Evolutionary conservation across 2,797 vertebrate species (phyloP).

Genomic region (Remorina albescens): DNA sequence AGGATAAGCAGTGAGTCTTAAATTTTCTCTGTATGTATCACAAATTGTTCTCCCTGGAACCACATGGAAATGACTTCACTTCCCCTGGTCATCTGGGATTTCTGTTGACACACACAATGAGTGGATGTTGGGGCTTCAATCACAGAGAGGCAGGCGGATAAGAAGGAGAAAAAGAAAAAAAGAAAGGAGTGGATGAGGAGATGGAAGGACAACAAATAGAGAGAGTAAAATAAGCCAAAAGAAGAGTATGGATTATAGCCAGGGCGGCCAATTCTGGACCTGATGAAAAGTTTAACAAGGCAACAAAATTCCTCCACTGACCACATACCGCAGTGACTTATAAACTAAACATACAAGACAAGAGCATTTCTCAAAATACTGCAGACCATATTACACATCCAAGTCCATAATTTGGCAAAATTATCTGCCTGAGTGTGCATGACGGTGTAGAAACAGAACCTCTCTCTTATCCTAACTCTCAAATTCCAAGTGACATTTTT

Average conservation of each 20-base stretch:
- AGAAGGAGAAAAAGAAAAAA: constrained; percentile 16
- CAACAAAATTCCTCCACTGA: constrained; percentile 37
- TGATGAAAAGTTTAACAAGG: constrained; percentile 40
- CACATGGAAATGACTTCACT: constrained; percentile 85
- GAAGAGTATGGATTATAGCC: constrained; percentile 40
- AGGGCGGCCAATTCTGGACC: constrained; percentile 30
- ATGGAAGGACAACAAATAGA: constrained; percentile 11
- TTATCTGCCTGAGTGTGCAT: constrained; percentile 9
- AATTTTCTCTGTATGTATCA: constrained; percentile 24
- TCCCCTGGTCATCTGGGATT: constrained; percentile 82
- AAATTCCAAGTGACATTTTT: not conserved
- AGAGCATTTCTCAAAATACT: constrained; percentile 41
- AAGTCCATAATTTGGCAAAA: constrained; percentile 29
- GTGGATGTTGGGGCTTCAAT: constrained; percentile 79
- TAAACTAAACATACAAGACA: constrained; percentile 60
- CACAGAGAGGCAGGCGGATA: constrained; percentile 15
- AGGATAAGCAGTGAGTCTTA: constrained; percentile 20
- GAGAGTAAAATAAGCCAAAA: constrained; percentile 20
- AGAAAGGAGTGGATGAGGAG: not conserved
- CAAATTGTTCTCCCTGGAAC: constrained; percentile 60
- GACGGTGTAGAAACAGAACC: constrained; percentile 5
- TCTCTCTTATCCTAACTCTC: constrained; percentile 1
- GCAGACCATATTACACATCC: not conserved
- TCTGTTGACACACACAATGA: constrained; percentile 83
- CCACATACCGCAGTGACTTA: constrained; percentile 39